Evolutionary conservation across 37 sponge, comb jelly and placozoan genomes (phyloP).

Genomic region (Axinella damicornis): DNA sequence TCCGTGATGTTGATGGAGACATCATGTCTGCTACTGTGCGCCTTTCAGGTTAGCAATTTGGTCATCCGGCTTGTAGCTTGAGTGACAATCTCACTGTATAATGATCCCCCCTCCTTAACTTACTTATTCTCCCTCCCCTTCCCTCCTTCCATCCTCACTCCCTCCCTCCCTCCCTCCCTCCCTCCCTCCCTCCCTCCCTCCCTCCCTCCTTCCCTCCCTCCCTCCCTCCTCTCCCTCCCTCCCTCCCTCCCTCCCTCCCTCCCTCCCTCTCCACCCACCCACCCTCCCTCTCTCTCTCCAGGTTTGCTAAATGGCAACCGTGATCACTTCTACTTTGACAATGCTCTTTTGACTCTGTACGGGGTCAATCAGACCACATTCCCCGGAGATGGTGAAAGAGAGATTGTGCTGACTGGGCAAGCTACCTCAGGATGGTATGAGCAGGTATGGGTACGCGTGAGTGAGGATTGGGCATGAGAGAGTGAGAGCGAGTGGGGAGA

Average conservation of each 20-base stretch:
- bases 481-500: too few species aligned
- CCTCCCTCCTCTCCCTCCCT: too few species aligned
- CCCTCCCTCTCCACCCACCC: neutral
- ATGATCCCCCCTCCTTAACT: too few species aligned
- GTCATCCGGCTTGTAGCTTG: too few species aligned
- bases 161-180: too few species aligned
- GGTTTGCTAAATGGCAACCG: slow-evolving; percentile 17
- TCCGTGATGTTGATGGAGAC: slow-evolving; percentile 42
- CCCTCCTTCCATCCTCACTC: too few species aligned
- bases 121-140: too few species aligned
- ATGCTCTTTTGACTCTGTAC: neutral
- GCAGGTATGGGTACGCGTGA: neutral
- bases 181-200: too few species aligned
- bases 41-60: slow-evolving; percentile 17
- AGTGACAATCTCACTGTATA: too few species aligned
- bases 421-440: slow-evolving; percentile 35
- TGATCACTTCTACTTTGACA: neutral
- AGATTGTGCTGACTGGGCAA: slow-evolving; percentile 2
- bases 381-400: neutral
- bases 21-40: slow-evolving; percentile 15
- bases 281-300: neutral
- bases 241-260: too few species aligned
- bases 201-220: too few species aligned
- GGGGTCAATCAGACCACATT: neutral
- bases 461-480: too few species aligned